Conservation (phyloP, 1,140 invertebrate species). For the Hyles euphorbiae region DNA sequence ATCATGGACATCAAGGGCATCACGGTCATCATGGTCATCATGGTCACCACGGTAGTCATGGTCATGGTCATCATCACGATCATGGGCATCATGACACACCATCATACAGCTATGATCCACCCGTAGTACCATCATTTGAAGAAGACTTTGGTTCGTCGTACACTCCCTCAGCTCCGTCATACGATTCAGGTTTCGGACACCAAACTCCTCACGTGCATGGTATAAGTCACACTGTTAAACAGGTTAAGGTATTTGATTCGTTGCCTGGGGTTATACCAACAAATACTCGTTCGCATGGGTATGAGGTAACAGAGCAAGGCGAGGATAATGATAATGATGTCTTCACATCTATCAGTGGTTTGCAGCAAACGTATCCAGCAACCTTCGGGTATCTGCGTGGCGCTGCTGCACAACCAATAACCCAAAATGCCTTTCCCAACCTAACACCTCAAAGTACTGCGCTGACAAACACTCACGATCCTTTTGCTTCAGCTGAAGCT, state of each 20-base stretch:
- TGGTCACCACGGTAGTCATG: conserved; percentile 40
- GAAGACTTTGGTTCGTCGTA: conserved; percentile 40
- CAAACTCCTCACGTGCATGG: conserved; percentile 46
- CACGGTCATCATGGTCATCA: conserved; percentile 38
- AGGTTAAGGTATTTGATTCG: conserved; percentile 63
- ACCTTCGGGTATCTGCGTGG: conserved; percentile 44
- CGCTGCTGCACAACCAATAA: conserved; percentile 28
- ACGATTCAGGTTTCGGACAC: conserved; percentile 17
- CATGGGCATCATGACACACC: conserved; percentile 39
- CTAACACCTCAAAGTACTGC: conserved; percentile 31
- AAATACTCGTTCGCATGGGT: conserved; percentile 30
- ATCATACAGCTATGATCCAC: conserved; percentile 34
- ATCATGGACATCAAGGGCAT: conserved; percentile 27
- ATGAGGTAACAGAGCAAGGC: conserved; percentile 64
- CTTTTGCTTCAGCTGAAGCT: conserved; percentile 28
- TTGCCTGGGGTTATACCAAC: conserved; percentile 44
- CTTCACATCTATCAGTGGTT: conserved; percentile 46
- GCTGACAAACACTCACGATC: conserved; percentile 23
- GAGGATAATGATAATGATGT: conserved; percentile 59
- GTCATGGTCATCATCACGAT: conserved; percentile 24
- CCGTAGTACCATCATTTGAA: conserved; percentile 32
- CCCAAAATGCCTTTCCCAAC: conserved; percentile 34
- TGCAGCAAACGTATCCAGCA: conserved; percentile 46
- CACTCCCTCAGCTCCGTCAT: conserved; percentile 37
- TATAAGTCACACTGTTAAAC: conserved; percentile 57